Percentiles rank a stretch among this genome's conserved stretches.
These are phyloP conservation scores for Holacanthella duospinosa DNA, from an alignment of 2,888 invertebrate species.

Conservation along the genomic window DNA sequence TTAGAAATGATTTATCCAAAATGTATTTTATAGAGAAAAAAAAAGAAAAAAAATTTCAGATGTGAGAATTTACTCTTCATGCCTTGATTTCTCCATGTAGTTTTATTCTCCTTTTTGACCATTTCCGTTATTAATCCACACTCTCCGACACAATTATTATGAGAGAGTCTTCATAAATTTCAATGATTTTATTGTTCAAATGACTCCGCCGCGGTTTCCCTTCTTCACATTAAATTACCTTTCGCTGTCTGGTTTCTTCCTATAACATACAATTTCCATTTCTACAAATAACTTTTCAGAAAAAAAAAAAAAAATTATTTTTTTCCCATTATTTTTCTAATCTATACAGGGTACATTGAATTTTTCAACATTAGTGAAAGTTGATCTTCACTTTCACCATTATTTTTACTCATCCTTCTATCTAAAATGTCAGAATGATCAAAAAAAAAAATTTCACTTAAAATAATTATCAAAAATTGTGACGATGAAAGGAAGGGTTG, in stretches of 20 bases:
- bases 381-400: neutral
- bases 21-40: neutral
- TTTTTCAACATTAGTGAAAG: neutral
- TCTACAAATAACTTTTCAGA: neutral
- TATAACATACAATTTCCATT: neutral
- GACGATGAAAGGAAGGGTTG: too few species aligned
- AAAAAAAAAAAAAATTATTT: neutral
- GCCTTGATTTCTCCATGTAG: neutral
- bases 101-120: neutral
- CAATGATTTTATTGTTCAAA: neutral
- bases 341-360: neutral
- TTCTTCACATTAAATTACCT: neutral
- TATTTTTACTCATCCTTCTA: too few species aligned
- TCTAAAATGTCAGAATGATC: too few species aligned
- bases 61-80: neutral
- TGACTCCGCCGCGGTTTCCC: neutral
- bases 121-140: constrained; percentile 6
- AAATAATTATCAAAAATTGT: too few species aligned
- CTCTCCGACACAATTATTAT: neutral
- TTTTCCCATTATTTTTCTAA: neutral
- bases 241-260: neutral
- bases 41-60: neutral
- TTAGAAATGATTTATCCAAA: constrained; percentile 1
- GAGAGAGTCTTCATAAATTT: constrained; percentile 3
- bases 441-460: too few species aligned